Evolutionary conservation across 2,888 invertebrate genomes (phyloP), one percentile per base, ranked within the genome.

Genomic region (Smittia sp.): DNA sequence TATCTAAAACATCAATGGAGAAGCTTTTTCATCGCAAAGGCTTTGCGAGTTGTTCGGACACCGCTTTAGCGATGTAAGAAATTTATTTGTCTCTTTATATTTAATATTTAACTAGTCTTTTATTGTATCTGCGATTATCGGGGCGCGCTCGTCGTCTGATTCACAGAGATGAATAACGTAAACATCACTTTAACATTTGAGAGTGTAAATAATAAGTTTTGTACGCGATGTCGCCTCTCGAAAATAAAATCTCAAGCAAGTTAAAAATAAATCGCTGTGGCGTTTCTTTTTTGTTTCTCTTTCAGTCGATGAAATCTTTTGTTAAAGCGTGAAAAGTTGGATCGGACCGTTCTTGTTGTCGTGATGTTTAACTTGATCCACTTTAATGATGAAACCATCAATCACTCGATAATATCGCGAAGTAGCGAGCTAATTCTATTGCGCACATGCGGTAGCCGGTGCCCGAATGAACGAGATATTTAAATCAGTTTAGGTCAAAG

Each of bases 121-220:
- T 46, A 32, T 32, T 32, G 9, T 32, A 32, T 32, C 32, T 46
- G 15, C 46, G 46, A 46, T 46, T 11, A 46, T 46, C 46, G 46
- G 3, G 46, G 3, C 46, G 11, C 11, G 6, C 11, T 15, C 15
- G 3, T 46, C 46, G 46, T 15, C 3, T 32, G 32, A 32, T 32
- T 32, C 32, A 32, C 32, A 32, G 32, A 32, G 32, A 46, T 3
- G 46, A 46, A 46, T 46, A 46, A 46, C 11, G 46, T n/a, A 11
- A 32, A 46, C 15, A 46, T n/a, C 46, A 46, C 15, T n/a, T 20
- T 58, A 58, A 58, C 9, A 58, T 20, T 58, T 58, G 58, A 18
- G 58, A 58, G 18, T 58, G 58, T 58, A 58, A 58, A 58, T 58
- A 58, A 58, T 58, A 18, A 58, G 58, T 9, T 58, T 58, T 52